Percentiles rank a stretch among this genome's conserved stretches.
Conservation (phyloP, 2,113 vertebrate genomes). For the Hoplias malabaricus region DNA sequence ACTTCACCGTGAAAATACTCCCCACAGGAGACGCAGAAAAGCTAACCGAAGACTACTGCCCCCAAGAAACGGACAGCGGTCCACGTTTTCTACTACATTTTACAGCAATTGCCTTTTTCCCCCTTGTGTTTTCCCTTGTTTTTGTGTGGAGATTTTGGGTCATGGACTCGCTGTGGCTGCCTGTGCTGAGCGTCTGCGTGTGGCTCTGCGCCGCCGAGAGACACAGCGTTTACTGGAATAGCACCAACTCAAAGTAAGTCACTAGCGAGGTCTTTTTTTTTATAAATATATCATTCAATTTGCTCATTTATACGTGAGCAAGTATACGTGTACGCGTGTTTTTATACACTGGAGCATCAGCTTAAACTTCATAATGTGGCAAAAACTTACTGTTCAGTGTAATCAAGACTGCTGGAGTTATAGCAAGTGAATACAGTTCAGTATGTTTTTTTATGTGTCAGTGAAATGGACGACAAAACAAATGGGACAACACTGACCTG, state of each 20-base stretch:
- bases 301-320: too few species aligned
- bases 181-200: constrained; percentile 61
- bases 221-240: constrained; percentile 79
- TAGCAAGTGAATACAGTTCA: too few species aligned
- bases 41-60: neutral
- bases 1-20: neutral
- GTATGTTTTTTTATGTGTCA: too few species aligned
- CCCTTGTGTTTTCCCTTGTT: constrained; percentile 43
- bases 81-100: neutral
- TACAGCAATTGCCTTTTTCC: neutral
- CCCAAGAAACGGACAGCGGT: constrained; percentile 12
- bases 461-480: too few species aligned
- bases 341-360: too few species aligned
- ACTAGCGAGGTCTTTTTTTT: neutral
- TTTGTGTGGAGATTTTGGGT: constrained; percentile 52
- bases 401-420: too few species aligned
- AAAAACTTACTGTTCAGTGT: too few species aligned
- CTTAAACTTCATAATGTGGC: too few species aligned
- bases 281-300: too few species aligned
- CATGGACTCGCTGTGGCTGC: constrained; percentile 75
- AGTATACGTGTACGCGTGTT: too few species aligned
- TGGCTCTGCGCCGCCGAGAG: constrained; percentile 69
- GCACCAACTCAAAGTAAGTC: constrained; percentile 75
- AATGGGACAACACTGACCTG: too few species aligned
- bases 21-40: neutral